phyloP scores from a whole-genome alignment of 2,888 invertebrate species.

The Deroplatys truncata region DNA sequence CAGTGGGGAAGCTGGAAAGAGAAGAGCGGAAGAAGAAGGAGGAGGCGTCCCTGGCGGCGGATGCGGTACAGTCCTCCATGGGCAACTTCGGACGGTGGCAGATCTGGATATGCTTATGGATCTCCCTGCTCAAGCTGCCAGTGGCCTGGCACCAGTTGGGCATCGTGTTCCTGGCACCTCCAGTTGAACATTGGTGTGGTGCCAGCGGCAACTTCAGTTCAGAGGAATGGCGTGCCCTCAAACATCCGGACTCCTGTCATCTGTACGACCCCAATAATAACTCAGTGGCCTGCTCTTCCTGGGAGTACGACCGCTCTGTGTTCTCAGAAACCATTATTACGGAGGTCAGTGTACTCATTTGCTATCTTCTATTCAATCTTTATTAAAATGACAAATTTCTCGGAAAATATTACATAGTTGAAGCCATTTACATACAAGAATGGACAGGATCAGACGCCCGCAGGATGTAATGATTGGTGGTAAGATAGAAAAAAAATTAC shows the following conservation, averaged over 20 bases:
- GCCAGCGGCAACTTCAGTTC: slow-evolving; percentile 36
- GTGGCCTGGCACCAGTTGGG: slow-evolving; percentile 78
- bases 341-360: slow-evolving; percentile 40
- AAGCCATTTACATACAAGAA: no score
- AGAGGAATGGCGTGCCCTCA: neutral
- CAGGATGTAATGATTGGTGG: no score
- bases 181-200: slow-evolving; percentile 54
- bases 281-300: slow-evolving; percentile 37
- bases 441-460: no score
- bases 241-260: slow-evolving; percentile 38
- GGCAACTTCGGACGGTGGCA: slow-evolving; percentile 61
- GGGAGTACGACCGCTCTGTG: slow-evolving; percentile 58
- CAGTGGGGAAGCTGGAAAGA: slow-evolving; percentile 1
- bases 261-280: slow-evolving; percentile 35
- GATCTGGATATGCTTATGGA: slow-evolving; percentile 62
- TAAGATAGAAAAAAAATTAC: no score
- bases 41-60: neutral
- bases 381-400: no score
- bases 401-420: no score
- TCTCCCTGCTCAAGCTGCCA: slow-evolving; percentile 70
- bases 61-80: slow-evolving; percentile 17
- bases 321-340: slow-evolving; percentile 70
- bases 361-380: neutral
- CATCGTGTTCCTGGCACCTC: slow-evolving; percentile 72
- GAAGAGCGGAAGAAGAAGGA: neutral